These are phyloP conservation scores for Apostichopus japonicus DNA, from an alignment of 35 echinoderm and acorn worm species.

Conservation along the genomic window DNA sequence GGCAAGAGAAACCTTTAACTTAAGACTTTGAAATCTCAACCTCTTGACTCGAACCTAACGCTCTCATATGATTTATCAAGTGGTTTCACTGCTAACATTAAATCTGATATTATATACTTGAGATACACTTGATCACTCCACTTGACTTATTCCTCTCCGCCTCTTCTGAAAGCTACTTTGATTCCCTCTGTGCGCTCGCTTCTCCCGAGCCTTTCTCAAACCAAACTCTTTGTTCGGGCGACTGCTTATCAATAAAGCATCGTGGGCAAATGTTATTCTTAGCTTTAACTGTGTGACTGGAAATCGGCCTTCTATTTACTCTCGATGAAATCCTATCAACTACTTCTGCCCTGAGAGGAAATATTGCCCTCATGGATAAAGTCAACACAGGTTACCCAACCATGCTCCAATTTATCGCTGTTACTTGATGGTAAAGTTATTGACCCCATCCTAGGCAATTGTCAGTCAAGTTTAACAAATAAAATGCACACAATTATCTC, in stretches of 20 bases:
- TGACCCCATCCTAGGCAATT: slow-evolving; percentile 42
- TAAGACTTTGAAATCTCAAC: background rate
- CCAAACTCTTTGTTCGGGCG: slow-evolving; percentile 15
- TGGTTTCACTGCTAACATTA: slow-evolving; percentile 23
- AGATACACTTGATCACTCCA: background rate
- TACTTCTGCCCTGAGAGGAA: slow-evolving; percentile 45
- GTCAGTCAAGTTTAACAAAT: slow-evolving; percentile 59
- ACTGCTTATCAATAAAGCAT: slow-evolving; percentile 37
- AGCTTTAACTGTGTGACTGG: slow-evolving; percentile 27
- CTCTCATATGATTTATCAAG: slow-evolving; percentile 19
- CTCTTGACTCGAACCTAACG: slow-evolving; percentile 7
- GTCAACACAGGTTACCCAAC: slow-evolving; percentile 58
- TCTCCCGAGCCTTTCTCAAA: background rate
- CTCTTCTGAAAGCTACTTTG: slow-evolving; percentile 34
- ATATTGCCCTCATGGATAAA: slow-evolving; percentile 53
- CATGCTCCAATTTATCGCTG: slow-evolving; percentile 54
- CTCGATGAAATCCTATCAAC: slow-evolving; percentile 53
- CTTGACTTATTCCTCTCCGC: slow-evolving; percentile 47
- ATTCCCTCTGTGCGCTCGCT: slow-evolving; percentile 16
- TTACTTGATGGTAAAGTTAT: slow-evolving; percentile 37
- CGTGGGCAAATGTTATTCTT: slow-evolving; percentile 58
- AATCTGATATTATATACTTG: slow-evolving; percentile 50
- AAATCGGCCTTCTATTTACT: slow-evolving; percentile 49
- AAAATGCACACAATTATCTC: slow-evolving; percentile 59
- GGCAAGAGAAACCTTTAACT: background rate